Conservation (phyloP, 1,140 invertebrate genomes). For the Drosophila malerkotliana region DNA sequence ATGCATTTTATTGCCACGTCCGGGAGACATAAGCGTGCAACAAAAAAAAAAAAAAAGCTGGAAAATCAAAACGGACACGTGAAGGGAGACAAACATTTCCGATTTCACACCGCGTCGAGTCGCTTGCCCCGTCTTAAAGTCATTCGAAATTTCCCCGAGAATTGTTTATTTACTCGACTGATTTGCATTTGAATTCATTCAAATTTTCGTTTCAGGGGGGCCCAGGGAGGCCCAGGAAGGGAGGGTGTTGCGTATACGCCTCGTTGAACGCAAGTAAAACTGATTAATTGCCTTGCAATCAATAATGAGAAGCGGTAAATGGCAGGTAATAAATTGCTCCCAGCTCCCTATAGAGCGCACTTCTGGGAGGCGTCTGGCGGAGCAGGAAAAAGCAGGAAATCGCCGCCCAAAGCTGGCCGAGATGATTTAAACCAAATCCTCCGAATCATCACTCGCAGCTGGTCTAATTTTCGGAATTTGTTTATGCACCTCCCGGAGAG, state of each 20-base stretch:
- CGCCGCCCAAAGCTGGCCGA: slow-evolving; percentile 2
- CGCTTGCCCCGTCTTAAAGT: slow-evolving; percentile 38
- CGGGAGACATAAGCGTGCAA: slow-evolving; percentile 36
- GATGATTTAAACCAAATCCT: slow-evolving; percentile 41
- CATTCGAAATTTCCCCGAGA: slow-evolving; percentile 36
- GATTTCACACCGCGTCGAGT: slow-evolving; percentile 62
- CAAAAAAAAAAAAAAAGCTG: neutral
- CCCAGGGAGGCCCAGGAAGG: neutral
- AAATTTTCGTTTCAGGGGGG: slow-evolving; percentile 28
- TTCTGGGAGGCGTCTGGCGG: neutral
- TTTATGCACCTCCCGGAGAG: slow-evolving; percentile 42
- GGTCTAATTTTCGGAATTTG: slow-evolving; percentile 35
- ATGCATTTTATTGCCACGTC: slow-evolving; percentile 73
- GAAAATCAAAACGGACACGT: slow-evolving; percentile 21
- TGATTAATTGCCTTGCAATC: slow-evolving; percentile 76
- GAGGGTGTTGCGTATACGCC: slow-evolving; percentile 61
- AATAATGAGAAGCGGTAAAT: slow-evolving; percentile 78
- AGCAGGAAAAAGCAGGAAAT: neutral
- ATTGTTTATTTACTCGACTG: slow-evolving; percentile 60
- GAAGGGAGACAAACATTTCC: slow-evolving; percentile 58
- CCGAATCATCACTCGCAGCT: slow-evolving; percentile 44
- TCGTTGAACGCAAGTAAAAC: slow-evolving; percentile 73
- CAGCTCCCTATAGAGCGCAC: slow-evolving; percentile 24
- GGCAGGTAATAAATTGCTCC: slow-evolving; percentile 76
- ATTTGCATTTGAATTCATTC: slow-evolving; percentile 78